phyloP scores from a whole-genome alignment of 23 tunicate species.

The Styela plicata region DNA sequence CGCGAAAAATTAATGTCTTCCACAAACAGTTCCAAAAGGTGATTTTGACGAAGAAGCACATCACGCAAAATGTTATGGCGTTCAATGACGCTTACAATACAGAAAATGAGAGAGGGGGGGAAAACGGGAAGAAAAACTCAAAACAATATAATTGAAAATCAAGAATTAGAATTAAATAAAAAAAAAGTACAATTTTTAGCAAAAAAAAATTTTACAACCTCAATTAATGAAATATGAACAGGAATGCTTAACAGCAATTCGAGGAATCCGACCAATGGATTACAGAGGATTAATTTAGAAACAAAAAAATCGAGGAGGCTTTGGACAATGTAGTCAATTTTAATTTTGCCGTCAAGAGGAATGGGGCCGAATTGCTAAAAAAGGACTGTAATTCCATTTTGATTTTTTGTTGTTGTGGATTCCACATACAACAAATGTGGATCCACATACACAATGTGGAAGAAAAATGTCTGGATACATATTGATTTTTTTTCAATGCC shows the following conservation, averaged over 20 bases:
- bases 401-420: too few relatives aligned
- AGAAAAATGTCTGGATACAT: too few relatives aligned
- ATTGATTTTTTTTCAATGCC: too few relatives aligned
- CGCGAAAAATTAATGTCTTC: not conserved
- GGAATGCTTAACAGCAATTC: conserved; percentile 14
- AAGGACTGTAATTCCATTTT: conserved; percentile 37
- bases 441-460: too few relatives aligned
- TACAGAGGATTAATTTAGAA: conserved; percentile 40
- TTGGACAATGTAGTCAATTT: conserved; percentile 63
- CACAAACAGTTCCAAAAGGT: not conserved
- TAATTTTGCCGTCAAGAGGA: conserved; percentile 53
- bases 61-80: conserved; percentile 28
- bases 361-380: conserved; percentile 41
- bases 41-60: conserved; percentile 16
- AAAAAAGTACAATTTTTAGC: not conserved
- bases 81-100: not conserved
- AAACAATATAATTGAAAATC: conserved; percentile 9
- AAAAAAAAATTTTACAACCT: not conserved
- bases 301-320: conserved; percentile 62
- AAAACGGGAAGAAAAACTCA: conserved; percentile 4
- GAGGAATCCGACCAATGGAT: too few relatives aligned
- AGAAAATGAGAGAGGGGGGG: not conserved
- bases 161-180: not conserved
- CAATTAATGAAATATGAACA: conserved; percentile 6
- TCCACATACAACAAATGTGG: too few relatives aligned